Evolutionary conservation across 2,888 invertebrate species (phyloP).

Genomic region (Lepidochitona cinerea): DNA sequence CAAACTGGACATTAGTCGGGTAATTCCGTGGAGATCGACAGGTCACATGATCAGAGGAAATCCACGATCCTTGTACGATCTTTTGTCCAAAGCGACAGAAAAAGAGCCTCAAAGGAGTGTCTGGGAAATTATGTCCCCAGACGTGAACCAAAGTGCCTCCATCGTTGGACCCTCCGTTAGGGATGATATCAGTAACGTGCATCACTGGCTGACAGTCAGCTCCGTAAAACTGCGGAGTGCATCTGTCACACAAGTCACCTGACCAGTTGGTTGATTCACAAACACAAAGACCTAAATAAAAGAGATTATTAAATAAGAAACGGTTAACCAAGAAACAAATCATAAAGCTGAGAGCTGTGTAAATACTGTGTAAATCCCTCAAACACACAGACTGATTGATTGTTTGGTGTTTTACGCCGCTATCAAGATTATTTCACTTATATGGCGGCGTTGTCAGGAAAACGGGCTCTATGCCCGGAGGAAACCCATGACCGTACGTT

Average conservation of each 20-base stretch:
- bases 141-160: constrained; percentile 28
- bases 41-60: constrained; percentile 22
- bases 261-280: background rate
- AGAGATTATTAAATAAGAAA: too few species aligned
- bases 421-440: too few species aligned
- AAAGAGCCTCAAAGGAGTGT: constrained; percentile 23
- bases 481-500: too few species aligned
- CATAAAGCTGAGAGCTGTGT: too few species aligned
- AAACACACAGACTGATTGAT: too few species aligned
- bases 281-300: background rate
- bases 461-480: too few species aligned
- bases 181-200: constrained; percentile 15
- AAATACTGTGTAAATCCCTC: too few species aligned
- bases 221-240: constrained; percentile 10
- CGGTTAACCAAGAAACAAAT: too few species aligned
- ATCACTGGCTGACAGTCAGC: constrained; percentile 10
- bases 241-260: constrained; percentile 11
- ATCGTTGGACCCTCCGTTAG: constrained; percentile 17
- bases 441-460: too few species aligned
- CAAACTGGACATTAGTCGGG: constrained; percentile 15
- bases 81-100: constrained; percentile 29
- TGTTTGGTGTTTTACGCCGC: too few species aligned
- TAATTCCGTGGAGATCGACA: constrained; percentile 22
- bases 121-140: constrained; percentile 39
- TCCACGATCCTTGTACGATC: constrained; percentile 28